Evolutionary conservation across 2,797 vertebrate species (phyloP).

Genomic region (Acanthiza pusilla): DNA sequence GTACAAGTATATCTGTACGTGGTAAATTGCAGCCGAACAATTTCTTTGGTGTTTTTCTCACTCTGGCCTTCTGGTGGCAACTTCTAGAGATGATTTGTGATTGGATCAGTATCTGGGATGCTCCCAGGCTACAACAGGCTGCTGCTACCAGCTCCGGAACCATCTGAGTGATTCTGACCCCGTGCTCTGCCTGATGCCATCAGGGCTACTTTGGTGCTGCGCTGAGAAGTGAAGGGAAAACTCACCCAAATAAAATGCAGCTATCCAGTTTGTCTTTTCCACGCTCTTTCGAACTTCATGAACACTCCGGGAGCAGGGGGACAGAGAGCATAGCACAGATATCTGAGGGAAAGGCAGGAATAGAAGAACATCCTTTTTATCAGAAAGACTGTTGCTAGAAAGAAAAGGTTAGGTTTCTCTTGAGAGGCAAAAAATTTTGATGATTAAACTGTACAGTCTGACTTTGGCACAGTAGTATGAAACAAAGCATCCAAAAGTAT

Average conservation of each 20-base stretch:
- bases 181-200: background rate
- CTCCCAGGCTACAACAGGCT: background rate
- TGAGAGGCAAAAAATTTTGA: background rate
- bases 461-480: background rate
- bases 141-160: background rate
- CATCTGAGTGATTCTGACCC: background rate
- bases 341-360: background rate
- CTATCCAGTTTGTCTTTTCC: background rate
- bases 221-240: background rate
- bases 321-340: background rate
- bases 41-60: background rate
- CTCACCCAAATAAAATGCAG: background rate
- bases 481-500: background rate
- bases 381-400: background rate
- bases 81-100: background rate
- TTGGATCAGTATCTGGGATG: background rate
- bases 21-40: background rate
- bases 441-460: background rate
- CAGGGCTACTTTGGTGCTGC: background rate
- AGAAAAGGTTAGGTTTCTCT: background rate
- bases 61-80: background rate
- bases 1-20: background rate
- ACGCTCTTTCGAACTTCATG: background rate
- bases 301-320: background rate
- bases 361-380: background rate